phyloP scores from a whole-genome alignment of 2,113 vertebrate species.

The Hirundichthys speculiger region DNA sequence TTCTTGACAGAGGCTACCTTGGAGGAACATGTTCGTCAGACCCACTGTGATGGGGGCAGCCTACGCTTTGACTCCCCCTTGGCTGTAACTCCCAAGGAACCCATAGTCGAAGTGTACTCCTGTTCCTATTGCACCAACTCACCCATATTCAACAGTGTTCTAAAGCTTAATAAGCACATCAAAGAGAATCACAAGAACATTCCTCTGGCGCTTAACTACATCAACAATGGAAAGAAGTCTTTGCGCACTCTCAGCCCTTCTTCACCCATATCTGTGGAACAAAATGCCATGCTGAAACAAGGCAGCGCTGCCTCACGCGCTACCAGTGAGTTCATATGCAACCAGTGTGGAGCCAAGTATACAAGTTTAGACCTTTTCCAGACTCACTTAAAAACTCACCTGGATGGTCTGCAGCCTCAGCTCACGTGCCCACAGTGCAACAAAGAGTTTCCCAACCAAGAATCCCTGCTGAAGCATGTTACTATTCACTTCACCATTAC shows the following conservation, averaged over 20 bases:
- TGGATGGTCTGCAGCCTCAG: conserved; percentile 92
- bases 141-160: conserved; percentile 95
- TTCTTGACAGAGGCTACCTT: conserved; percentile 97
- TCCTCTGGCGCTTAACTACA: conserved; percentile 96
- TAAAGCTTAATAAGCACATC: conserved; percentile 97
- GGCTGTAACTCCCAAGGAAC: conserved; percentile 92
- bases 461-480: conserved; percentile 95
- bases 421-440: conserved; percentile 97
- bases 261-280: conserved; percentile 91
- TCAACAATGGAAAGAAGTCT: conserved; percentile 95
- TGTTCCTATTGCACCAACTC: conserved; percentile 99
- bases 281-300: conserved; percentile 91
- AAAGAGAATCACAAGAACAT: conserved; percentile 99
- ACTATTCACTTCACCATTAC: conserved; percentile 98
- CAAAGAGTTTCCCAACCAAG: conserved; percentile 98
- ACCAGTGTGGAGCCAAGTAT: conserved; percentile 96
- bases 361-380: conserved; percentile 95
- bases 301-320: conserved; percentile 85
- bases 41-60: conserved; percentile 93
- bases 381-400: conserved; percentile 96
- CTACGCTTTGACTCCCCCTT: conserved; percentile 94
- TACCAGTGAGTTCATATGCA: conserved; percentile 93
- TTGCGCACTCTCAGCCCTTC: conserved; percentile 91
- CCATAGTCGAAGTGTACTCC: conserved; percentile 95
- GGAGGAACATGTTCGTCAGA: conserved; percentile 96